phyloP scores from a whole-genome alignment of 2,888 invertebrate genomes.

The Euclidia mi region DNA sequence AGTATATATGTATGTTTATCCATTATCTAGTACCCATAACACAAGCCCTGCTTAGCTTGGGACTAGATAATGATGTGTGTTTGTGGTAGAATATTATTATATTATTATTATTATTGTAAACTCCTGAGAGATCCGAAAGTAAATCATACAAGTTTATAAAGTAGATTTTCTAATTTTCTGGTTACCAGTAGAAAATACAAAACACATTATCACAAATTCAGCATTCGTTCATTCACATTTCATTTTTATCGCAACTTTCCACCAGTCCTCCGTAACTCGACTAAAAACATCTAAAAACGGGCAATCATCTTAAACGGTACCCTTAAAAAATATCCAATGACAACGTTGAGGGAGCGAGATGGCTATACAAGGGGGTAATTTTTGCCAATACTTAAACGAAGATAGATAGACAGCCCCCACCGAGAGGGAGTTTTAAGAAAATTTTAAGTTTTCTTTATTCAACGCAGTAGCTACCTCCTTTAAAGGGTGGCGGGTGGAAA shows the following conservation, averaged over 20 bases:
- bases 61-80: no score
- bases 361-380: slow-evolving; percentile 75
- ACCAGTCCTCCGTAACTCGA: background rate
- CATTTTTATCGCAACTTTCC: background rate
- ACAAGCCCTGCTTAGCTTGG: no score
- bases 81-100: no score
- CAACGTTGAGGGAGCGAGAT: slow-evolving; percentile 75
- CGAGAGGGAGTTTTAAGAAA: slow-evolving; percentile 83
- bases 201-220: no score
- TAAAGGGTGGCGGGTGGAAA: slow-evolving; percentile 58
- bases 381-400: slow-evolving; percentile 89
- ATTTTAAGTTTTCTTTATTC: slow-evolving; percentile 90
- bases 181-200: background rate
- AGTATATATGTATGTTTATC: no score
- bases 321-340: slow-evolving; percentile 81
- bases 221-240: background rate
- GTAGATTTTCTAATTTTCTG: no score
- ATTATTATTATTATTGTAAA: no score
- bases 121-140: no score
- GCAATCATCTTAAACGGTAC: slow-evolving; percentile 57
- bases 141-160: no score
- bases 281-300: slow-evolving; percentile 40
- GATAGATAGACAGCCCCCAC: slow-evolving; percentile 82
- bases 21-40: no score
- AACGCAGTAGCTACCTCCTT: slow-evolving; percentile 64